phyloP scores from a whole-genome alignment of 30 jellyfish, hydroid and myxozoan genomes.

The Phacellophora camtschatica region DNA sequence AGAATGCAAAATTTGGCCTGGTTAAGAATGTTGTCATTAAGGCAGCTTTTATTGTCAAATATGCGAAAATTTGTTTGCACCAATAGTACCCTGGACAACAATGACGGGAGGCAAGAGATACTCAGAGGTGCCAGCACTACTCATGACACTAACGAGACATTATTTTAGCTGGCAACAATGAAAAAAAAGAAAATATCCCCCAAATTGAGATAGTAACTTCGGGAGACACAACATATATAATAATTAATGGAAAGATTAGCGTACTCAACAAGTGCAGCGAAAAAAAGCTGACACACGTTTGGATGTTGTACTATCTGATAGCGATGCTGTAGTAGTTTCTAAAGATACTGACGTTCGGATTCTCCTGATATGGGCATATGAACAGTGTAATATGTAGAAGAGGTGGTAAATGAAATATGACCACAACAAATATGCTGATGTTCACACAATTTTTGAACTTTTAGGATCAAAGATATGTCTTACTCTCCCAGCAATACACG shows the following conservation, averaged over 20 bases:
- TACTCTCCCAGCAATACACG: slow-evolving; percentile 38
- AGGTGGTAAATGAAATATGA: slow-evolving; percentile 63
- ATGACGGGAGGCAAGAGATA: no score
- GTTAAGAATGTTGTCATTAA: no score
- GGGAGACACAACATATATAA: not conserved
- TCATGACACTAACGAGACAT: no score
- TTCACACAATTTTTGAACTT: slow-evolving; percentile 32
- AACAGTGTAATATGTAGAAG: not conserved
- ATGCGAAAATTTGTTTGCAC: no score
- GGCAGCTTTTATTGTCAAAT: no score
- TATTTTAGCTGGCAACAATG: no score
- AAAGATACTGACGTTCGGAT: slow-evolving; percentile 52
- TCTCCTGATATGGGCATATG: slow-evolving; percentile 35
- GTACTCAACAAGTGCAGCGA: slow-evolving; percentile 27
- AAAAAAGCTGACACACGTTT: slow-evolving; percentile 60
- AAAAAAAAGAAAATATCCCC: no score
- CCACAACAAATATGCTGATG: slow-evolving; percentile 51
- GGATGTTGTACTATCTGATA: slow-evolving; percentile 6
- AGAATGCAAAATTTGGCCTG: no score
- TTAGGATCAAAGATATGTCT: slow-evolving; percentile 27
- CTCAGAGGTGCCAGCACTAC: no score
- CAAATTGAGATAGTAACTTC: not conserved
- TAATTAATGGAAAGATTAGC: not conserved
- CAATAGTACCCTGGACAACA: no score
- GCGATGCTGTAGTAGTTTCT: slow-evolving; percentile 41